These are phyloP conservation scores for Ciconia boyciana DNA, from an alignment of 2,113 vertebrate genomes.

Conservation along the genomic window DNA sequence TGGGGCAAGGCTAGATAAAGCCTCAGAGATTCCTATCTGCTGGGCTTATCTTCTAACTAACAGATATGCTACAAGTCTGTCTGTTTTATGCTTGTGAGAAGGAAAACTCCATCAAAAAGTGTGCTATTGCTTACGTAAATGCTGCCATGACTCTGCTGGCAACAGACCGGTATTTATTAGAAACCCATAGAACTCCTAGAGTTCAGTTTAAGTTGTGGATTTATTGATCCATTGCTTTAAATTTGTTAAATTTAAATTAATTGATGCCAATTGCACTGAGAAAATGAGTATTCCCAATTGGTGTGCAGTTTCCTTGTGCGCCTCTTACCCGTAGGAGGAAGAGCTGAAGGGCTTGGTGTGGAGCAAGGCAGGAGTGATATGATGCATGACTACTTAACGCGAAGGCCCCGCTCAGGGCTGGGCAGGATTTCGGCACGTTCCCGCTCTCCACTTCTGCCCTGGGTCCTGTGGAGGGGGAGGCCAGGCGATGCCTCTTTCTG, in stretches of 20 bases:
- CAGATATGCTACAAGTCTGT: not conserved
- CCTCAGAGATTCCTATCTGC: not conserved
- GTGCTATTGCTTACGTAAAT: not conserved
- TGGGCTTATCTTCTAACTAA: not conserved
- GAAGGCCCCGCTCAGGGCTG: not conserved
- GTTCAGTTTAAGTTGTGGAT: not conserved
- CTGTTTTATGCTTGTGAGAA: not conserved
- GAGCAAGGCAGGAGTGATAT: not conserved
- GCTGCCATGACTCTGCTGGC: not conserved
- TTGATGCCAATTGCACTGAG: not conserved
- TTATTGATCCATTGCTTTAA: not conserved
- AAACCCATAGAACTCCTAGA: not conserved
- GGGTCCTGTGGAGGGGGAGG: not conserved
- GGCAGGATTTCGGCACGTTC: not conserved
- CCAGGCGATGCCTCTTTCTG: not conserved
- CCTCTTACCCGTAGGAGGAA: not conserved
- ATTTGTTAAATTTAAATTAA: not conserved
- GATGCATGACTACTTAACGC: fast-evolving
- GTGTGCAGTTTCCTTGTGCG: not conserved
- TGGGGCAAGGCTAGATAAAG: not conserved
- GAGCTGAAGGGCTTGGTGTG: not conserved
- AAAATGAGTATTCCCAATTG: not conserved
- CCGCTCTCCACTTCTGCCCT: not conserved
- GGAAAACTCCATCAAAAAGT: not conserved
- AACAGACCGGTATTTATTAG: not conserved